phyloP scores from a whole-genome alignment of 1,140 invertebrate genomes.

The Drosophila willistoni region DNA sequence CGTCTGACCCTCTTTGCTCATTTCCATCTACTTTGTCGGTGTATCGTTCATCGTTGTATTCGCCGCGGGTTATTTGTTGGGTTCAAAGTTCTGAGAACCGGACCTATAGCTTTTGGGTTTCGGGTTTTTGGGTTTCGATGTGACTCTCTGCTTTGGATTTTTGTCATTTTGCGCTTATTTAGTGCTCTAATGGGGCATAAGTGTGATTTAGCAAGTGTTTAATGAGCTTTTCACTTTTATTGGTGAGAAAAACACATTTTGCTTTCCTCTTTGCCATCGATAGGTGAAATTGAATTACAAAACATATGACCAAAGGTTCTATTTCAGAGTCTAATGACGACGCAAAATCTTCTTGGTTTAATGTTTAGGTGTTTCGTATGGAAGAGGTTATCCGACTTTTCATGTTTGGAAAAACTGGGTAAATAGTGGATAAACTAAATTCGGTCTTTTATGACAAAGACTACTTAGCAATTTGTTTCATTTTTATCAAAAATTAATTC shows the following conservation, averaged over 20 bases:
- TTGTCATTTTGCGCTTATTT: constrained; percentile 74
- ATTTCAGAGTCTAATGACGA: background rate
- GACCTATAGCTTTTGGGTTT: constrained; percentile 39
- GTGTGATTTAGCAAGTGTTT: constrained; percentile 78
- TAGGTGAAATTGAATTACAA: background rate
- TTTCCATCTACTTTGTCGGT: constrained; percentile 46
- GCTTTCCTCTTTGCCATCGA: background rate
- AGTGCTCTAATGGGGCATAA: constrained; percentile 77
- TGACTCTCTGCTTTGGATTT: constrained; percentile 8
- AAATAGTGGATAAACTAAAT: too few species aligned
- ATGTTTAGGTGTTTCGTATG: too few species aligned
- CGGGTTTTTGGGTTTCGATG: constrained; percentile 10
- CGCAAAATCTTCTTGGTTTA: too few species aligned
- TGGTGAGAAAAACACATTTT: background rate
- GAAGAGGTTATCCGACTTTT: too few species aligned
- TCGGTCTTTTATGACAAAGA: too few species aligned
- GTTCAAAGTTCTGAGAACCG: constrained; percentile 53
- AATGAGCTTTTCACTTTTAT: constrained; percentile 73
- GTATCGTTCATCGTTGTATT: constrained; percentile 40
- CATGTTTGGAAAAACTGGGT: too few species aligned
- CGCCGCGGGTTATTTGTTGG: constrained; percentile 77
- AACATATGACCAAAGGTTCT: background rate
- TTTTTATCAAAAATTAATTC: too few species aligned
- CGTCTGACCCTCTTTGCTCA: constrained; percentile 13
- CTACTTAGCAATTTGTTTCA: too few species aligned